Base-by-base conservation (phyloP, 2,113 vertebrate species). In the Polypterus senegalus region DNA sequence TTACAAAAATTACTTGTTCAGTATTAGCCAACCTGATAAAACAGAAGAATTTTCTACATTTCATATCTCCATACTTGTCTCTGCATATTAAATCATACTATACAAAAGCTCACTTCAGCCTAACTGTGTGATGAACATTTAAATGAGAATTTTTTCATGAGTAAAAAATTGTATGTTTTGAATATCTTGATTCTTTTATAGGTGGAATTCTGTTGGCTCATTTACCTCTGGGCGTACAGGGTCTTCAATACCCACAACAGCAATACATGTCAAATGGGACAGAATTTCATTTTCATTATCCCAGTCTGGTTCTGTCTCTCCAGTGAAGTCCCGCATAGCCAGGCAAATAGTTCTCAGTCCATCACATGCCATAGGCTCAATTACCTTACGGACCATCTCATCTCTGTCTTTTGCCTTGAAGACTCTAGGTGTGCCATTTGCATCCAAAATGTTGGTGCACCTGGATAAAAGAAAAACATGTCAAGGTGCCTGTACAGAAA, bases 321-420 rank as follows among this genome's bases (percentile, higher is more conserved):
- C 82, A 0, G 80, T 76, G 57, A 99, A 98, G 49, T 98, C 94
- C 7, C 92, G 84, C 77, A 84, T 95, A 0, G 93, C 94, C 65
- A 99, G 67, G 66, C 96, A 96, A 82, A 98, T 96, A 63, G 96
- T 99, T 44, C 96, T 80, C 60, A 99, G 85, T 1, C 95, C 96
- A 0, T 94, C 87, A 9, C 84, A 92, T 43, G 95, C 95, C 96
- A 98, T 99, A 44, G 95, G 92, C 76, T 97, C 95, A 1, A 99
- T 97, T 72, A 97, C 90, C 47, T 88, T 92, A 27, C 65, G 83
- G 64, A 97, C 88, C 89, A 97, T 94, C 71, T 96, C 91, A 3
- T 98, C 92, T 3, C 91, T 85, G 71, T 97, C 95, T 71, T 92
- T 94, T 0, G 66, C 71, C 74, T 88, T 95, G 79, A 98, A 97